phyloP scores from a whole-genome alignment of 2,113 vertebrate species.

The Pangasianodon gigas region DNA sequence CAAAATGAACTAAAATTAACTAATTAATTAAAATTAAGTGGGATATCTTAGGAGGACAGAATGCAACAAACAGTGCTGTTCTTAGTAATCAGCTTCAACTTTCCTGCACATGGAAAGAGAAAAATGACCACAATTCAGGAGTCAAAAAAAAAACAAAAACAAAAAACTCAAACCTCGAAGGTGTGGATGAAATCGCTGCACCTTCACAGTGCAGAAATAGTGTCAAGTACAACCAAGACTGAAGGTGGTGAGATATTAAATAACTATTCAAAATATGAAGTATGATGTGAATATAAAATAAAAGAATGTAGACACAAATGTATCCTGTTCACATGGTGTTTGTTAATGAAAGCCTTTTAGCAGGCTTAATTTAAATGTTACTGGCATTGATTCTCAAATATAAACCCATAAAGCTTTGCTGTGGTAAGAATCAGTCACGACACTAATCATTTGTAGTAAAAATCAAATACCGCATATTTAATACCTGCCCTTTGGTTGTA shows the following conservation, averaged over 20 bases:
- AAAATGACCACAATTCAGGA: background rate
- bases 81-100: background rate
- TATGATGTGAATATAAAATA: background rate
- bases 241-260: background rate
- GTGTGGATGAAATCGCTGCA: background rate
- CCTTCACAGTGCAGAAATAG: background rate
- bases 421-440: background rate
- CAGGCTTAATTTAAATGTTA: background rate
- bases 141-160: background rate
- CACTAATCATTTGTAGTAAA: background rate
- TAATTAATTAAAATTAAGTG: background rate
- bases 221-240: background rate
- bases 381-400: background rate
- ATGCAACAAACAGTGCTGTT: background rate
- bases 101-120: background rate
- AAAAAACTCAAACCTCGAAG: background rate
- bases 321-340: background rate
- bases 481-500: background rate
- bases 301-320: background rate
- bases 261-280: background rate
- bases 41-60: background rate
- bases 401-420: background rate
- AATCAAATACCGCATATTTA: background rate
- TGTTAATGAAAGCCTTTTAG: background rate
- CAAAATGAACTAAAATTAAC: background rate